Conservation (phyloP, 2,888 invertebrate genomes). For the Chloroclystis v-ata region DNA sequence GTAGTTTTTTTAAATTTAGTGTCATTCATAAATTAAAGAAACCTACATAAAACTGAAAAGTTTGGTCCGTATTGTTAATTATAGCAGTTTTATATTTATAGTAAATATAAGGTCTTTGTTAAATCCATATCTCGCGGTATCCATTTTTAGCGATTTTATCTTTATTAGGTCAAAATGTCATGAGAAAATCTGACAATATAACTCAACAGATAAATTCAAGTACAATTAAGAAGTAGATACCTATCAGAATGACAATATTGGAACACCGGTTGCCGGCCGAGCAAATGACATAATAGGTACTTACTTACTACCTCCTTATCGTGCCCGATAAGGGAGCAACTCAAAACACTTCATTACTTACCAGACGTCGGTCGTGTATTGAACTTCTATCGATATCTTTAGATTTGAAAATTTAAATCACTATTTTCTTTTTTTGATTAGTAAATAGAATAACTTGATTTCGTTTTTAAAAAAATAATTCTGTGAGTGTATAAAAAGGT, state of each 20-base stretch:
- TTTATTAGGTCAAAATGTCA: slow-evolving; percentile 23
- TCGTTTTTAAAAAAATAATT: no score
- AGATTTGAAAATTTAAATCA: slow-evolving; percentile 5
- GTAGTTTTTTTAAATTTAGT: no score
- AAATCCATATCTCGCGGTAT: no score
- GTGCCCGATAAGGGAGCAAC: slow-evolving; percentile 62
- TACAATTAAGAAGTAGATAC: slow-evolving; percentile 23
- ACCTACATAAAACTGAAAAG: no score
- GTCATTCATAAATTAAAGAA: no score
- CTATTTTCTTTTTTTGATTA: background rate
- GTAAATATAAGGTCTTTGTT: no score
- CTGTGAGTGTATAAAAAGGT: no score
- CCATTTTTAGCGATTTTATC: background rate
- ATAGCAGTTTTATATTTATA: no score
- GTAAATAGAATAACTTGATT: no score
- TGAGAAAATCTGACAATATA: slow-evolving; percentile 27
- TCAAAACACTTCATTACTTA: slow-evolving; percentile 55
- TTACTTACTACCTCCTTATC: slow-evolving; percentile 44
- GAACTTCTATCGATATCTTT: slow-evolving; percentile 39
- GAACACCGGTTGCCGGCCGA: slow-evolving; percentile 35
- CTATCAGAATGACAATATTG: slow-evolving; percentile 31
- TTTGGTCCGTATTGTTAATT: no score
- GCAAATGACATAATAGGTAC: slow-evolving; percentile 47
- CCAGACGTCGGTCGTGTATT: slow-evolving; percentile 41
- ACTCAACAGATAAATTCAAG: slow-evolving; percentile 19